Evolutionary conservation across 1,140 invertebrate species (phyloP).

Genomic region (Phortica variegata): DNA sequence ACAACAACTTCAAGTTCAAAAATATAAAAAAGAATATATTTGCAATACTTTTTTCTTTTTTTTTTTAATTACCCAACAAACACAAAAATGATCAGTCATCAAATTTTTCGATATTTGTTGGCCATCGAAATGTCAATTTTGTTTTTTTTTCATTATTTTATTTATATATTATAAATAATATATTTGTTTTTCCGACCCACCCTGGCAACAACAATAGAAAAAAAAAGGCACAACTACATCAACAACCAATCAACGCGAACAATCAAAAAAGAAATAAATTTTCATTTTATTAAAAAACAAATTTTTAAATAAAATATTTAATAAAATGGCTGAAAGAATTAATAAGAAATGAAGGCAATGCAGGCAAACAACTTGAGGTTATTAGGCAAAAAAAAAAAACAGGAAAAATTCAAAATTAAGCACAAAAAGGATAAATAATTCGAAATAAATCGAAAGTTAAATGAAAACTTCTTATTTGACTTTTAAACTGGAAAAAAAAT

Average conservation of each 20-base stretch:
- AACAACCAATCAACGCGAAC: background rate
- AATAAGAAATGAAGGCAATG: no score
- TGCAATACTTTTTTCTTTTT: background rate
- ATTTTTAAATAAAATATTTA: conserved; percentile 2
- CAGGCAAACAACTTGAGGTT: no score
- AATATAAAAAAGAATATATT: background rate
- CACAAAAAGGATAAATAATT: conserved; percentile 5
- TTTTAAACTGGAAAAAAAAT: conserved; percentile 12
- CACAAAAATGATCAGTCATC: conserved; percentile 12
- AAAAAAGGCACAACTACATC: conserved; percentile 6
- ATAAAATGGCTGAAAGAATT: conserved; percentile 1
- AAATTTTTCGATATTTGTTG: no score
- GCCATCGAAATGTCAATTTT: no score
- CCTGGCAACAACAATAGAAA: conserved; percentile 15
- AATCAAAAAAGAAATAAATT: conserved; percentile 18
- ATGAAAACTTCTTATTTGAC: conserved; percentile 35
- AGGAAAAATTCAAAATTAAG: conserved; percentile 6
- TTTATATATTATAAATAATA: no score
- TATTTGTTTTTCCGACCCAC: no score
- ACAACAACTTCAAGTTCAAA: background rate
- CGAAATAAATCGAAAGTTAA: conserved; percentile 46
- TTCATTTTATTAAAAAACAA: conserved; percentile 1
- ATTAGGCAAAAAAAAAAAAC: conserved; percentile 3
- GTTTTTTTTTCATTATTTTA: no score
- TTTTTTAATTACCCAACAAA: background rate